Base-by-base conservation (phyloP, 2,113 vertebrate genomes). In the Acinonyx jubatus region DNA sequence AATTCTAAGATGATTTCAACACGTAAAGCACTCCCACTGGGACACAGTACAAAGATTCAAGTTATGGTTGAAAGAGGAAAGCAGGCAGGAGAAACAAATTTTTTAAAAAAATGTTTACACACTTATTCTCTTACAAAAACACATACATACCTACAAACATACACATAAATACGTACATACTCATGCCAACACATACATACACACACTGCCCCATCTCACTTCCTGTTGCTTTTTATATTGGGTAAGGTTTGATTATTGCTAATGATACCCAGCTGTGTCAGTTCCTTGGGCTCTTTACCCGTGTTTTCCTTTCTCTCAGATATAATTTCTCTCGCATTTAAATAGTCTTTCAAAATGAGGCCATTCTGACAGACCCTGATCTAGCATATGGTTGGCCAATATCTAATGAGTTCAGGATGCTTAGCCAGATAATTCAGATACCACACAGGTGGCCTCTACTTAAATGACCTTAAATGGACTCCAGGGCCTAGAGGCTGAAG, bases 201-300 rank as follows among this genome's bases (percentile, higher is more conserved):
- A 48, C 27, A 71, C 16, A 41, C 63, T 78, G 18, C 33, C 36
- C 29, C 48, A 69, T 55, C 61, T 96, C 63, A 19, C 18, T 96
- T 97, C 73, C 87, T 73, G 11, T 91, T 89, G 55, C 7, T 95
- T 94, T 96, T 96, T 68, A 52, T 78, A 69, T 63, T 93, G 66
- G 50, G 73, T 76, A 95, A 79, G 18, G 11, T 93, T 97, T 97
- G 96, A 96, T 96, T 91, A 90, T 80, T 84, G 69, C n/a, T 97
- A 98, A 97, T 89, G 92, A 85, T 80, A 79, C 27, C 57, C 97
- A 97, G 95, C 89, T 97, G 92, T 89, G 93, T 55, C 83, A 85
- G 65, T 78, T 95, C 76, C 91, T 79, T 96, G 52, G 55, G 21
- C 36, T 96, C 48, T 96, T 89, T 93, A 82, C 52, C 79, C 52